Evolutionary conservation across 2,113 vertebrate genomes (phyloP), one percentile per base, ranked within the genome.

Genomic region (Pedetes capensis): DNA sequence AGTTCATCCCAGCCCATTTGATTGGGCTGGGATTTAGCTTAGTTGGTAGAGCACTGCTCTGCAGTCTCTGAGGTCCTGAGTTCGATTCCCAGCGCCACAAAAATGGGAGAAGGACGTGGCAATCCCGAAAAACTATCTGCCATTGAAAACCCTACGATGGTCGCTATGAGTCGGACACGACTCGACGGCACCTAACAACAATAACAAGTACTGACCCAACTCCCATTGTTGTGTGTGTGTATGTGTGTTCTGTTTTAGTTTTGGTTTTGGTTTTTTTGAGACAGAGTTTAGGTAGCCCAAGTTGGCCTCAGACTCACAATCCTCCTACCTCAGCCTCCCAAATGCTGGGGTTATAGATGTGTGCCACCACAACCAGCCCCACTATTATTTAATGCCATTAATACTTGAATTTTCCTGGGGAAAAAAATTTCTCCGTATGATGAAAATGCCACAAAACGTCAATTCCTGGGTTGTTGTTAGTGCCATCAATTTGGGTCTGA

Each of bases 361-460:
- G 74, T 61, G 23, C 25, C 25, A 37, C 39, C 39, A 59, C 27
- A 34, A 29, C 55, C 8, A 53, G 14, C 51, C 25, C 23, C 14
- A 55, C n/a, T 32, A 37, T 49, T n/a, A 85, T 29, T 69, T 18
- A 69, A 55, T 42, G n/a, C 13, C 16, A 32, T 85, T 34, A 85
- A 32, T n/a, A 39, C 29, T n/a, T 55, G 27, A 6, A 37, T 71
- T 85, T 53, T 85, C 47, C 42, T 59, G 42, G 59, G 10, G 18
- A 55, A 59, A 87, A 63, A 72, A 80, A 8, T 81, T 94, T 91
- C 37, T 89, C 51, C 53, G 22, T 75, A 44, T 32, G 94, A 92
- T 88, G 71, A 94, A 95, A 95, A 69, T 76, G 53, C 16, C 25
- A 83, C 20, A 9, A 68, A 72, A 87, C 14, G 83, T 94, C 55